Evolutionary conservation across 1,140 invertebrate species (phyloP).

Genomic region (Harlomillsia oculata): DNA sequence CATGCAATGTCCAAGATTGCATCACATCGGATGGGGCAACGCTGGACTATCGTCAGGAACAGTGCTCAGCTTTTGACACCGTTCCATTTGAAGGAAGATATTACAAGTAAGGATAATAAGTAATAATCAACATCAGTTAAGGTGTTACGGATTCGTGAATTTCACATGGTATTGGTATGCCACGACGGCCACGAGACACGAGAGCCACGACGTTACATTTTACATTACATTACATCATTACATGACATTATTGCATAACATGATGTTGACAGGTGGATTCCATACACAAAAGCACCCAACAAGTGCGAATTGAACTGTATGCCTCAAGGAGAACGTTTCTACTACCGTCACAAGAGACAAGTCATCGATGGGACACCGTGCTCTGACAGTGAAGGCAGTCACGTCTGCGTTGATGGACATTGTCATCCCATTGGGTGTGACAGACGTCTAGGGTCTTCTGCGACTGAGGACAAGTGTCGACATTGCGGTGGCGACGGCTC

Average conservation of each 20-base stretch:
- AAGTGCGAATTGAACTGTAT: conserved; percentile 93
- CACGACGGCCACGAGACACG: too few relatives aligned
- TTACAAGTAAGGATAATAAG: conserved; percentile 66
- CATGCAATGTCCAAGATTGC: conserved; percentile 70
- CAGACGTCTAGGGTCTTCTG: conserved; percentile 78
- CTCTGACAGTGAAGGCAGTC: conserved; percentile 63
- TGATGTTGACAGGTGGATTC: conserved; percentile 59
- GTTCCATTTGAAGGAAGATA: conserved; percentile 61
- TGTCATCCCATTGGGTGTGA: conserved; percentile 94
- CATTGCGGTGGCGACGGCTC: conserved; percentile 83
- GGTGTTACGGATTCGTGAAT: too few relatives aligned
- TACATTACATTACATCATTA: background rate
- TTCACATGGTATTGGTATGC: too few relatives aligned
- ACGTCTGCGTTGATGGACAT: conserved; percentile 83
- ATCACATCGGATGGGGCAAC: background rate
- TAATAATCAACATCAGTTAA: too few relatives aligned
- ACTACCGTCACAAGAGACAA: conserved; percentile 71
- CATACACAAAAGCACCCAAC: conserved; percentile 72
- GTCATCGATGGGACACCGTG: conserved; percentile 87
- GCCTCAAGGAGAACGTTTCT: conserved; percentile 83
- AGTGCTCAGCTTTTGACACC: conserved; percentile 70
- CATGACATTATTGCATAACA: background rate
- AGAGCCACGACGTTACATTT: background rate
- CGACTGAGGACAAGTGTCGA: conserved; percentile 80
- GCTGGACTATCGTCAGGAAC: conserved; percentile 68